These are phyloP conservation scores for Stenoptilia bipunctidactyla DNA, from an alignment of 2,888 invertebrate genomes.

Conservation along the genomic window DNA sequence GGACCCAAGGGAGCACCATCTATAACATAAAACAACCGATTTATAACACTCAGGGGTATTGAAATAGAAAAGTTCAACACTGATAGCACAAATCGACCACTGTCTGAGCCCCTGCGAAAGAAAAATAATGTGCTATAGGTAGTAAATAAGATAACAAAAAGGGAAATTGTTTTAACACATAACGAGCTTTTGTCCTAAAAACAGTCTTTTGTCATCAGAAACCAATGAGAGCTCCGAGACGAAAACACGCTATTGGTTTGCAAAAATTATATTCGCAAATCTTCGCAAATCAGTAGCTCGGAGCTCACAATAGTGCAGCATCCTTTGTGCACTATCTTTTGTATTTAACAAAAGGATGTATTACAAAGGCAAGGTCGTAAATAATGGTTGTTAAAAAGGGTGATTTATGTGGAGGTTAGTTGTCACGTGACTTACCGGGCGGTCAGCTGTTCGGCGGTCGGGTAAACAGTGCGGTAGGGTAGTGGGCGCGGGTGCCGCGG, in stretches of 20 bases:
- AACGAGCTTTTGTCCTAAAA: slow-evolving; percentile 22
- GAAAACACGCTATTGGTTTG: slow-evolving; percentile 56
- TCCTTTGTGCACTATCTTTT: slow-evolving; percentile 51
- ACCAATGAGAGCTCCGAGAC: slow-evolving; percentile 45
- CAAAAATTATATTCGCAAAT: slow-evolving; percentile 62
- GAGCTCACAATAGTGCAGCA: slow-evolving; percentile 19
- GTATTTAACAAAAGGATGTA: slow-evolving; percentile 56
- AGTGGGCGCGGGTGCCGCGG: slow-evolving; percentile 28
- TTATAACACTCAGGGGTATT: slow-evolving; percentile 59
- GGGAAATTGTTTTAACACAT: slow-evolving; percentile 28
- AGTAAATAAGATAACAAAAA: slow-evolving; percentile 31
- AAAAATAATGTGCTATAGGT: slow-evolving; percentile 26
- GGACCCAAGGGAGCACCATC: slow-evolving; percentile 50
- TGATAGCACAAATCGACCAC: slow-evolving; percentile 49
- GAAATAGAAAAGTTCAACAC: slow-evolving; percentile 52
- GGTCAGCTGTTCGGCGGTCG: slow-evolving; percentile 65
- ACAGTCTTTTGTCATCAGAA: slow-evolving; percentile 45
- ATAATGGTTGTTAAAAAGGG: background rate
- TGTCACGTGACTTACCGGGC: slow-evolving; percentile 67
- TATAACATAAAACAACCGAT: slow-evolving; percentile 69
- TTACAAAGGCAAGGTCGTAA: slow-evolving; percentile 59
- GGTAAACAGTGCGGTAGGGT: slow-evolving; percentile 42
- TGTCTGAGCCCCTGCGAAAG: slow-evolving; percentile 28
- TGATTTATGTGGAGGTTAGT: slow-evolving; percentile 21
- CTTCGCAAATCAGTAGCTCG: slow-evolving; percentile 40